Base-by-base conservation (phyloP, 2,113 vertebrate genomes). In the Vidua chalybeata region DNA sequence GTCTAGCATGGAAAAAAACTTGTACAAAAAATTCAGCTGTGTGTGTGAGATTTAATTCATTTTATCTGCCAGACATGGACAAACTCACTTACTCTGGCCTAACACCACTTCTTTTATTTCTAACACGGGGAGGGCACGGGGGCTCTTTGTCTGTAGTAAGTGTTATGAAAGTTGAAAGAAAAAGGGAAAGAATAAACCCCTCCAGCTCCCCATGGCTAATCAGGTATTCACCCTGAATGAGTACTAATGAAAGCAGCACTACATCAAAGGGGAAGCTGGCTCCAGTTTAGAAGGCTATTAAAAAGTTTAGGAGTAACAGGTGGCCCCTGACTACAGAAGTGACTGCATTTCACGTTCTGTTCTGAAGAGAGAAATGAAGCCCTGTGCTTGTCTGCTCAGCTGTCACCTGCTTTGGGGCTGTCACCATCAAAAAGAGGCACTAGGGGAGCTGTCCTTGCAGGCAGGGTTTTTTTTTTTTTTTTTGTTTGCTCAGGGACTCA, bases 241-340 rank as follows among this genome's bases (percentile, higher is more conserved):
- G 52, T 23, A 75, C 61, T 94, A 78, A 89, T 73, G 88, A 89
- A 82, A 84, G 49, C 67, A 93, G 88, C 76, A 69, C 83, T 77
- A 75, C 86, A 94, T 96, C 92, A 97, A 94, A 96, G 72, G 61
- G 23, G 22, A 73, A 75, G 15, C 37, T 79, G 95, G 69, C 83
- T 93, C 90, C 73, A 86, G 54, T 85, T 2, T 39, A 87, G 93
- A 81, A 91, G 48, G 61, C 92, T 89, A 79, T 95, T 93, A 55
- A 93, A 93, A 94, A 89, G 66, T 84, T 74, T 54, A 88, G 75
- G 37, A 75, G 58, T 69, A 58, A 45, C 83, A 78, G 76, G 37
- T 1, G 0, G 76, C 76, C 52, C 75, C 73, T 30, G 3, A 51
- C 49, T 72, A 90, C 13, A 4, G 6, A 55, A 94, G 37, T 54